These are phyloP conservation scores for Drosophila mettleri DNA, from an alignment of 2,888 invertebrate species.

Conservation along the genomic window DNA sequence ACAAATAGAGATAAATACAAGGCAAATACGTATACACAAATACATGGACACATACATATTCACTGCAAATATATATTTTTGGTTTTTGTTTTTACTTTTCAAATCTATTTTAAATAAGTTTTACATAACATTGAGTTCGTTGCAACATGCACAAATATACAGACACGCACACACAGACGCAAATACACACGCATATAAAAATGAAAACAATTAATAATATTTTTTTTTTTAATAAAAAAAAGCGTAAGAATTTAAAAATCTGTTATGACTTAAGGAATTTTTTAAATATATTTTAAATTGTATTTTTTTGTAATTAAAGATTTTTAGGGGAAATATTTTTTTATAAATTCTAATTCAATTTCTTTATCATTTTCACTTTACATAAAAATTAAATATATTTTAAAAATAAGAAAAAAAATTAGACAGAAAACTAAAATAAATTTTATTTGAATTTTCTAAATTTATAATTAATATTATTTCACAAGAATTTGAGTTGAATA, in stretches of 20 bases:
- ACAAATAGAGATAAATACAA: slow-evolving; percentile 21
- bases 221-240: not conserved
- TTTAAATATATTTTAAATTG: not conserved
- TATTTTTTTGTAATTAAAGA: not conserved
- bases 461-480: not conserved
- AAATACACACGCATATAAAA: slow-evolving; percentile 13
- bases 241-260: not conserved
- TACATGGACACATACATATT: slow-evolving; percentile 28
- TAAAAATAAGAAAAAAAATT: not conserved
- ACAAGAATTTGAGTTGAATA: not conserved
- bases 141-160: slow-evolving; percentile 78
- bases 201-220: not conserved
- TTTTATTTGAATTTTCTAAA: not conserved
- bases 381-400: not conserved
- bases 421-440: too few relatives aligned
- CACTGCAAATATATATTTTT: slow-evolving; percentile 8
- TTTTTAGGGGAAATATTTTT: not conserved
- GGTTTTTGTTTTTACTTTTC: not conserved
- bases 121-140: slow-evolving; percentile 63
- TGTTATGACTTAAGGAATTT: not conserved
- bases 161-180: slow-evolving; percentile 44
- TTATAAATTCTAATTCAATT: not conserved
- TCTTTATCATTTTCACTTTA: not conserved
- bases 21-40: slow-evolving; percentile 34
- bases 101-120: slow-evolving; percentile 33